Conservation (phyloP, 2,888 invertebrate species). For the Machimus atricapillus region DNA sequence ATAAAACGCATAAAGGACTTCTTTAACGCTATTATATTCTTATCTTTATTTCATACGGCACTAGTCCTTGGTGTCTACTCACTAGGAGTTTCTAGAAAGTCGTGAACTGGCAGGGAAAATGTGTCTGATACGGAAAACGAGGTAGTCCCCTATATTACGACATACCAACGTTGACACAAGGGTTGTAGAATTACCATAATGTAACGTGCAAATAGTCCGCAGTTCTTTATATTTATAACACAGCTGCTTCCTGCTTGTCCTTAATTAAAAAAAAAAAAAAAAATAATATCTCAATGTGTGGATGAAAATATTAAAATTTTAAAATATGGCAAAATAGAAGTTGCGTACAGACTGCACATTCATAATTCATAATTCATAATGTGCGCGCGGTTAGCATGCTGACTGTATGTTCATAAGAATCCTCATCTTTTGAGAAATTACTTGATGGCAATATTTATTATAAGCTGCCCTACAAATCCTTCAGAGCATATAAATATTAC, state of each 20-base stretch:
- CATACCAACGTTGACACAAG: neutral
- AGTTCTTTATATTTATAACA: neutral
- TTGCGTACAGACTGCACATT: neutral
- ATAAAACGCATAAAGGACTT: too few relatives aligned
- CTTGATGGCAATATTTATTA: too few relatives aligned
- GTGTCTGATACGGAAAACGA: neutral
- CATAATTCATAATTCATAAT: neutral
- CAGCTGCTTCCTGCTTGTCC: neutral
- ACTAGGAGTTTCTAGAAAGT: neutral
- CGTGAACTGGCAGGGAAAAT: neutral
- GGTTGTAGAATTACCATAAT: neutral
- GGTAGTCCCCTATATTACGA: neutral
- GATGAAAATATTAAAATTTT: neutral
- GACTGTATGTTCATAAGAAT: too few relatives aligned
- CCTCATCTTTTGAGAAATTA: too few relatives aligned
- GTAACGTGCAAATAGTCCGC: neutral
- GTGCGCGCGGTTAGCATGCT: neutral
- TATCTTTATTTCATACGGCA: neutral
- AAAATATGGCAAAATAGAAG: neutral
- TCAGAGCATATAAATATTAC: neutral
- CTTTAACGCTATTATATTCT: neutral
- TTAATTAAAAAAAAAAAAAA: neutral
- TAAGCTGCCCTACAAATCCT: neutral
- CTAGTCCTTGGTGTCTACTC: neutral
- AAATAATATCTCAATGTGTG: neutral